Evolutionary conservation across 2,113 vertebrate genomes (phyloP), one percentile per base, ranked within the genome.

Genomic region (Cathartes aura): DNA sequence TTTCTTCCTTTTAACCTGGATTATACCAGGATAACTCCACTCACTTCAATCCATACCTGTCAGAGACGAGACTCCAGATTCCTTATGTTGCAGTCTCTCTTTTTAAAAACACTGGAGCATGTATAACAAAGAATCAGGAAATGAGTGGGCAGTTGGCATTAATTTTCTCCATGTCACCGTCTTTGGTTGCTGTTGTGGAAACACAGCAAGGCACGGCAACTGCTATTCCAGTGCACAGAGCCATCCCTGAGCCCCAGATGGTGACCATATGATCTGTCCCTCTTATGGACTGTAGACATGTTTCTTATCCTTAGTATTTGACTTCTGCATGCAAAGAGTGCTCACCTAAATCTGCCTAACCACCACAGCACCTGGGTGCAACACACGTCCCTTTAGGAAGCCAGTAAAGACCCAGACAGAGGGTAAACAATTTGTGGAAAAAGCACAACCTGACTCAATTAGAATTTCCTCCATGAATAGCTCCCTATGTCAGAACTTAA

Each of bases 401-500:
- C 62, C 84, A 93, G 68, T 56, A 94, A 67, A 96, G 91, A 85
- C 81, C 81, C 87, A 96, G 96, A 96, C 94, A 90, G 91, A 86
- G 87, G 45, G 45, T 96, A 97, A 97, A 97, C 87, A 93, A 94
- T 95, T 94, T 96, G 93, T 95, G 87, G 74, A 58, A 96, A 96
- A 96, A 93, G 87, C 84, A 81, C 87, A 95, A 96, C 78, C 84
- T 82, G 87, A 91, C 89, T 94, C 84, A 68, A 90, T 95, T 87
- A 91, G 84, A 94, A 94, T 95, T 96, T 91, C 89, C 84, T 95
- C 71, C 50, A 91, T 97, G 94, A 96, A 97, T 96, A 94, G 93
- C 66, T 96, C 74, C 89, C 93, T 97, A 94, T 97, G 95, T 96
- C 93, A 95, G 91, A 93, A 96, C 36, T 96, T 97, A 97, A 97